These are phyloP conservation scores for Myioborus melanocephalus DNA, from an alignment of 2,797 vertebrate genomes.

Conservation along the genomic window DNA sequence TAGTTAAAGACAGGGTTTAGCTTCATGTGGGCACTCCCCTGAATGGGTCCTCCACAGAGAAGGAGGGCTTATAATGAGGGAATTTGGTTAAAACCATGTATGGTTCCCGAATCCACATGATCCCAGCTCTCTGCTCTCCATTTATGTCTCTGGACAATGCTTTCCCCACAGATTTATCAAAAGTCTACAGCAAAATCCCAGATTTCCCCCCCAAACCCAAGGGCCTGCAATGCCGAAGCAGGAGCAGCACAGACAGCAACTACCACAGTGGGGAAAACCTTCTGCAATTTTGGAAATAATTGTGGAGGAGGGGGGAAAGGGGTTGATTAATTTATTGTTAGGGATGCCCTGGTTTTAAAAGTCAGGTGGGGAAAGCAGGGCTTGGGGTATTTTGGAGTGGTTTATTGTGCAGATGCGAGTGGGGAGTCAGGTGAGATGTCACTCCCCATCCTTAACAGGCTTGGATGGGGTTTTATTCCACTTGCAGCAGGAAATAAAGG, in stretches of 20 bases:
- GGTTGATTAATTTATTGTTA: not conserved
- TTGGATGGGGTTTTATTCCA: not conserved
- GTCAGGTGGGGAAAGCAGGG: no score
- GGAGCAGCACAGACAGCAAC: accelerated
- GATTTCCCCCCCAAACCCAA: not conserved
- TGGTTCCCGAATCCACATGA: accelerated
- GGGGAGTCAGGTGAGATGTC: not conserved
- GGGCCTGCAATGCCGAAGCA: accelerated
- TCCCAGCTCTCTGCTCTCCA: not conserved
- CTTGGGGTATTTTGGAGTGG: accelerated
- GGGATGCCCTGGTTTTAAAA: not conserved
- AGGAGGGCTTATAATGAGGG: not conserved
- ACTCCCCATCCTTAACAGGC: not conserved
- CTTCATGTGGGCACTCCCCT: accelerated
- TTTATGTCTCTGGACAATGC: not conserved
- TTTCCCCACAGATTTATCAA: not conserved
- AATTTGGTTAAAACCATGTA: not conserved
- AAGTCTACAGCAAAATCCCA: not conserved
- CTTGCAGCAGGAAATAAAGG: not conserved
- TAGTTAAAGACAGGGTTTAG: not conserved
- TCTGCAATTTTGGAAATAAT: not conserved
- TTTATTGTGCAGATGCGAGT: accelerated
- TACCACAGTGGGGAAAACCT: not conserved
- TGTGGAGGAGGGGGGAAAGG: not conserved
- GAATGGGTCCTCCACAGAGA: not conserved